A percentile compares a stretch with the other conserved stretches of the same genome.
These are phyloP conservation scores for Ochropleura plecta DNA, from an alignment of 2,888 invertebrate genomes.

Conservation along the genomic window DNA sequence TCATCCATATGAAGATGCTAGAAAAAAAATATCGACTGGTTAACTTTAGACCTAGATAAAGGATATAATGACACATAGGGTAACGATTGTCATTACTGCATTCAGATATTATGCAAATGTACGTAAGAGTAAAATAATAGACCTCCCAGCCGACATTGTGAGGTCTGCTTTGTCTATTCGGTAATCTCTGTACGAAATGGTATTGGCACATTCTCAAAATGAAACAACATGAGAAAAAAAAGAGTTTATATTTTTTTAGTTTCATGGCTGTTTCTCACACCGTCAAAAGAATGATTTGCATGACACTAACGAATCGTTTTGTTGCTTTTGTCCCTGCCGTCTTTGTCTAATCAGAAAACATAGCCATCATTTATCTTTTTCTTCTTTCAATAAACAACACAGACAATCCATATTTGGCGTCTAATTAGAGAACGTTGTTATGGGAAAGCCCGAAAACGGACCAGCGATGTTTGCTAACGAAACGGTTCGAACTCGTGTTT, in stretches of 20 bases:
- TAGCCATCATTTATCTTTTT: slow-evolving; percentile 46
- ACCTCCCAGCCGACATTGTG: not conserved
- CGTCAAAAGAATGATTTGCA: slow-evolving; percentile 38
- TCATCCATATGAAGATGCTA: too few species aligned
- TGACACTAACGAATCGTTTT: slow-evolving; percentile 40
- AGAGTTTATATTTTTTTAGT: slow-evolving; percentile 3
- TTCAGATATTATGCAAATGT: not conserved
- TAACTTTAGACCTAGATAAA: not conserved
- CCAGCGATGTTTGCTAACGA: slow-evolving; percentile 16
- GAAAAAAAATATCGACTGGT: not conserved
- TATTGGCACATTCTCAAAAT: not conserved
- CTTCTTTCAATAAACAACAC: slow-evolving; percentile 38
- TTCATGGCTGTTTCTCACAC: slow-evolving; percentile 4
- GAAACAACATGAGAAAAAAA: slow-evolving; percentile 1
- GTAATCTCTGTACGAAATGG: not conserved
- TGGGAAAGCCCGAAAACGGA: slow-evolving; percentile 1
- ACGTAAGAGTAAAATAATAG: not conserved
- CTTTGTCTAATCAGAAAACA: slow-evolving; percentile 46
- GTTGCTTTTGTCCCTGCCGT: slow-evolving; percentile 23
- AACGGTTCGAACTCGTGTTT: slow-evolving; percentile 20
- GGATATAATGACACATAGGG: not conserved
- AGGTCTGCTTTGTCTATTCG: not conserved
- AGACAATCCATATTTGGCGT: slow-evolving; percentile 27
- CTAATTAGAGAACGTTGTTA: slow-evolving; percentile 35
- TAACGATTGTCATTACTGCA: too few species aligned